phyloP scores from a whole-genome alignment of 2,797 vertebrate species.

The Enteromius thamalakanensis region DNA sequence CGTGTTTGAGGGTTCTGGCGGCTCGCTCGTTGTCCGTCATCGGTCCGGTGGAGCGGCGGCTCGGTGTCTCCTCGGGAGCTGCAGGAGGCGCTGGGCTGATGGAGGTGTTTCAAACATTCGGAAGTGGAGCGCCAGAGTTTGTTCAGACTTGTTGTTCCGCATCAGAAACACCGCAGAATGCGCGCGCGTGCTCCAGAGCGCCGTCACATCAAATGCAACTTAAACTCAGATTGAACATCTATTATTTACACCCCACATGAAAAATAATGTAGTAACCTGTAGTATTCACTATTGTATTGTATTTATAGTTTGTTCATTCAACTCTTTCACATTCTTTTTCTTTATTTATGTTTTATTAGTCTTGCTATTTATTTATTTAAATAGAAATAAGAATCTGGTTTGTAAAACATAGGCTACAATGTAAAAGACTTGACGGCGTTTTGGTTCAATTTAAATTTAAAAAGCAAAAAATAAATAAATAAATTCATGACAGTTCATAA shows the following conservation, averaged over 20 bases:
- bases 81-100: constrained; percentile 35
- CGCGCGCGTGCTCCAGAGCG: not conserved
- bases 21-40: constrained; percentile 74
- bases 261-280: too few relatives aligned
- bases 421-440: not conserved
- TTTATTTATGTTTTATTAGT: too few relatives aligned
- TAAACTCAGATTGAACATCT: not conserved
- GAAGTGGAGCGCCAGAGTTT: constrained; percentile 68
- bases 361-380: too few relatives aligned
- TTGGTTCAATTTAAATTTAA: not conserved
- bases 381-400: not conserved
- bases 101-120: constrained; percentile 56
- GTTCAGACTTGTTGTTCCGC: constrained; percentile 73
- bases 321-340: too few relatives aligned
- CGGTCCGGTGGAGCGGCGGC: constrained; percentile 8
- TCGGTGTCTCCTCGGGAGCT: not conserved
- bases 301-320: too few relatives aligned
- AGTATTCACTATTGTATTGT: too few relatives aligned
- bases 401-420: not conserved
- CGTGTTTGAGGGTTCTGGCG: constrained; percentile 67
- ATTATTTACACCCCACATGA: not conserved
- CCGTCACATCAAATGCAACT: not conserved
- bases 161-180: constrained; percentile 42
- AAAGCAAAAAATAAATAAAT: not conserved
- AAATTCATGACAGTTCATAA: not conserved